Evolutionary conservation across 2,113 vertebrate genomes (phyloP).

Genomic region (Xiphorhynchus elegans): DNA sequence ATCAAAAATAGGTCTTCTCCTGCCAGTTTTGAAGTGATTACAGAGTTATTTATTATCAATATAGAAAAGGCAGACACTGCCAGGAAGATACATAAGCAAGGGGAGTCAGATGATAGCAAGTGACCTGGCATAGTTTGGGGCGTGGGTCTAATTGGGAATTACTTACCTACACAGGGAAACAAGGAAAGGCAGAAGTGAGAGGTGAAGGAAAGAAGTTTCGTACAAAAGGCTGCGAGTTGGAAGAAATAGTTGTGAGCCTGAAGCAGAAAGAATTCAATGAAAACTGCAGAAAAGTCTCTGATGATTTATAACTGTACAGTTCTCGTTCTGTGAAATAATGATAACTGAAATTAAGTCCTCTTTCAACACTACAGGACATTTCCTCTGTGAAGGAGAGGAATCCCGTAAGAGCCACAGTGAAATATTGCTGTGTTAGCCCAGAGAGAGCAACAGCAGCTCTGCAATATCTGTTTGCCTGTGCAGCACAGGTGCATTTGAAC

Average conservation of each 20-base stretch:
- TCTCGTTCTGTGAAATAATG: slow-evolving; percentile 37
- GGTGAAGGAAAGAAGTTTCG: background rate
- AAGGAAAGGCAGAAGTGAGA: background rate
- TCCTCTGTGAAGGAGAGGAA: slow-evolving; percentile 28
- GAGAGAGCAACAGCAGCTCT: background rate
- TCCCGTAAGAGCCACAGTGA: background rate
- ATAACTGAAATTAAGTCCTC: slow-evolving; percentile 57
- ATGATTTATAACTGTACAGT: slow-evolving; percentile 11
- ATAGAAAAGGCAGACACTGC: background rate
- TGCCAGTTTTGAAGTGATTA: background rate
- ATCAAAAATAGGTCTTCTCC: background rate
- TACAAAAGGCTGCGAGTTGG: background rate
- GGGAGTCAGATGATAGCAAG: background rate
- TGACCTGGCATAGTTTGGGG: background rate
- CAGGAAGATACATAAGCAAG: background rate
- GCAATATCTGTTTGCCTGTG: background rate
- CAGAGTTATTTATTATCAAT: background rate
- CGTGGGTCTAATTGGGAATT: background rate
- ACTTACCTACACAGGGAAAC: background rate
- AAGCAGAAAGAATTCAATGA: slow-evolving; percentile 20
- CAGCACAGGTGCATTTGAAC: slow-evolving; percentile 44
- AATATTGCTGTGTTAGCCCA: background rate
- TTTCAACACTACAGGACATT: slow-evolving; percentile 39
- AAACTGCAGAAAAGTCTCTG: slow-evolving; percentile 17
- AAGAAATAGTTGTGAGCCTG: background rate